A percentile compares a stretch with the other conserved stretches of the same genome.
phyloP scores from a whole-genome alignment of 2,888 invertebrate genomes.

The Drosophila kuntzei region DNA sequence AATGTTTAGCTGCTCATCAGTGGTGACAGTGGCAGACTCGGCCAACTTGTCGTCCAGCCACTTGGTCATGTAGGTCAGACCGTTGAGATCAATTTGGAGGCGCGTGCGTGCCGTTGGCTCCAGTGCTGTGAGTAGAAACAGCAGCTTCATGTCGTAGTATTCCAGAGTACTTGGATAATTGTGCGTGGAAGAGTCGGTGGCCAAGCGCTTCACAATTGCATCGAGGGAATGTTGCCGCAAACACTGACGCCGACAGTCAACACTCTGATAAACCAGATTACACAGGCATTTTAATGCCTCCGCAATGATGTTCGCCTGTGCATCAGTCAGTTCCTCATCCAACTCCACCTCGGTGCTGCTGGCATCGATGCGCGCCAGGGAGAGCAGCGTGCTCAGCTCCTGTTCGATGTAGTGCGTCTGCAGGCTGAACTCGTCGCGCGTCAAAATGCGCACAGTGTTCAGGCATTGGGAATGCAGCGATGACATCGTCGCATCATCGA shows the following conservation, averaged over 20 bases:
- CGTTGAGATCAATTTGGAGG: constrained; percentile 89
- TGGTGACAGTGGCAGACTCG: constrained; percentile 43
- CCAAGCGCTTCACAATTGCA: constrained; percentile 90
- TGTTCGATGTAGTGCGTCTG: constrained; percentile 89
- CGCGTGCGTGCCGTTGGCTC: constrained; percentile 89
- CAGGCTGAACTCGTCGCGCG: constrained; percentile 92
- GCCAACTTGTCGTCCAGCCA: constrained; percentile 89
- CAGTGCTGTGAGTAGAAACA: constrained; percentile 95
- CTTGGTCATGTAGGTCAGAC: constrained; percentile 89
- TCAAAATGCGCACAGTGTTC: constrained; percentile 86
- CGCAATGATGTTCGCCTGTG: constrained; percentile 86
- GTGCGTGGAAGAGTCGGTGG: constrained; percentile 84
- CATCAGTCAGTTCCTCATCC: constrained; percentile 33
- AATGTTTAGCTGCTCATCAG: constrained; percentile 88
- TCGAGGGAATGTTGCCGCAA: constrained; percentile 89
- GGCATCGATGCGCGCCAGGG: constrained; percentile 87
- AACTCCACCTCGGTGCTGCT: constrained; percentile 38
- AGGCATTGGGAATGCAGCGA: constrained; percentile 78
- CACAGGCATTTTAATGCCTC: constrained; percentile 95
- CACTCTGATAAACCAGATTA: constrained; percentile 93
- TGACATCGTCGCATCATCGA: constrained; percentile 74
- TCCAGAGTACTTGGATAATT: constrained; percentile 86
- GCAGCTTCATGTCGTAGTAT: constrained; percentile 94
- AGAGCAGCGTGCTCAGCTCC: constrained; percentile 89
- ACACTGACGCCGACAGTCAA: constrained; percentile 88